Evolutionary conservation across 2,113 vertebrate species (phyloP).

Genomic region (Upupa epops): DNA sequence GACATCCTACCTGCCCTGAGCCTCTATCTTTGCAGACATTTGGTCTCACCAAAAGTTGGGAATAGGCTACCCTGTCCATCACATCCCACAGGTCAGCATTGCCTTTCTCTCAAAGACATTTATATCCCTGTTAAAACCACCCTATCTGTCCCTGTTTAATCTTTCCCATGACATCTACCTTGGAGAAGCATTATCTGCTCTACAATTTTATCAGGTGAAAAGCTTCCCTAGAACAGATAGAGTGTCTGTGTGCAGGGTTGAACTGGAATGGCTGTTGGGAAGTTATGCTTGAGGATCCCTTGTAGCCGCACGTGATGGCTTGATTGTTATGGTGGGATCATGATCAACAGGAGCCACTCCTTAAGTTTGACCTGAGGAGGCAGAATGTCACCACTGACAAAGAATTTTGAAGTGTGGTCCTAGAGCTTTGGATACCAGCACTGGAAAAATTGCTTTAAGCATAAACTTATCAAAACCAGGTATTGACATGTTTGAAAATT

Average conservation of each 20-base stretch:
- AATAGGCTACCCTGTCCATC: neutral
- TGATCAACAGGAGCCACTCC: neutral
- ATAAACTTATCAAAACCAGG: neutral
- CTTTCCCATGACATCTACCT: neutral
- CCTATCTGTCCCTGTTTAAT: fast-evolving
- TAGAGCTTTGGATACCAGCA: neutral
- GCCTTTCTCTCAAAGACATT: neutral
- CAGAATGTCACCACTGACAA: neutral
- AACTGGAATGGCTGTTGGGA: slow-evolving; percentile 50
- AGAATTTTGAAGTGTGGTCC: neutral
- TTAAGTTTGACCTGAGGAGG: neutral
- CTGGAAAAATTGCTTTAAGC: neutral
- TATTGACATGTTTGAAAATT: neutral
- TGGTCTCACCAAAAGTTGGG: neutral
- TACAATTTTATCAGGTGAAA: neutral
- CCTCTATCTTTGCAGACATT: neutral
- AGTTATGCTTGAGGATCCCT: neutral
- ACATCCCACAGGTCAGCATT: fast-evolving
- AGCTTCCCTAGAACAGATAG: neutral
- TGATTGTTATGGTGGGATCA: neutral
- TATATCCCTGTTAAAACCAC: neutral
- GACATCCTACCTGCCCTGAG: neutral
- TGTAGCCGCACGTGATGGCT: neutral
- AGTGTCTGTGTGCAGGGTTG: neutral
- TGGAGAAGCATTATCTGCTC: neutral